These are phyloP conservation scores for Alcis repandata DNA, from an alignment of 2,888 invertebrate species.

Conservation along the genomic window DNA sequence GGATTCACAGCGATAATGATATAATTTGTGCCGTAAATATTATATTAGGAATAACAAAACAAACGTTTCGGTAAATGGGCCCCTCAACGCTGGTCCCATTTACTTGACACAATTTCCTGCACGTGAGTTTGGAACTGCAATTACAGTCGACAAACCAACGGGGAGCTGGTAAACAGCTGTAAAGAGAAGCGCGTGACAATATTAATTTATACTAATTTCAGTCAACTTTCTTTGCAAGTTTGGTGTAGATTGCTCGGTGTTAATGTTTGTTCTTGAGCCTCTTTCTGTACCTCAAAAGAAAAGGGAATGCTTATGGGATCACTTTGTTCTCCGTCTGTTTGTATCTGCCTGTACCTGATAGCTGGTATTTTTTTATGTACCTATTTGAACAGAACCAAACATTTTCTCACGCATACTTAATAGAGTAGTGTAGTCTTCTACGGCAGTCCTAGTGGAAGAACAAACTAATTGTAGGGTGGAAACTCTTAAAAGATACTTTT, in stretches of 20 bases:
- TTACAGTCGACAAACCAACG: slow-evolving; percentile 31
- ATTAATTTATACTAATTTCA: slow-evolving; percentile 27
- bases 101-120: slow-evolving; percentile 16
- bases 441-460: too few species aligned
- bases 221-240: slow-evolving; percentile 22
- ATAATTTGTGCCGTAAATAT: neutral
- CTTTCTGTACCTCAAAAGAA: neutral
- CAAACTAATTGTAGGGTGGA: too few species aligned
- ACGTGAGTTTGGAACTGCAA: slow-evolving; percentile 32
- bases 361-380: too few species aligned
- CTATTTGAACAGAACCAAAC: too few species aligned
- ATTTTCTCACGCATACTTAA: too few species aligned
- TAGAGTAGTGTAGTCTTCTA: too few species aligned
- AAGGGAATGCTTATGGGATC: too few species aligned
- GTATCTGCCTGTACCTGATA: too few species aligned
- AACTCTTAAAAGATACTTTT: too few species aligned
- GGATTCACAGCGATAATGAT: neutral
- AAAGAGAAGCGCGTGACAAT: slow-evolving; percentile 21
- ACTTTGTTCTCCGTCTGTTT: too few species aligned
- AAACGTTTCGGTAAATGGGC: slow-evolving; percentile 14
- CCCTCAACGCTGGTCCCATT: slow-evolving; percentile 27
- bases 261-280: neutral
- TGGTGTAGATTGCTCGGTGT: neutral
- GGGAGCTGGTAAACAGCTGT: slow-evolving; percentile 12
- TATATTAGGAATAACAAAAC: neutral